These are phyloP conservation scores for Phocoena sinus DNA, from an alignment of 2,113 vertebrate genomes.

Conservation along the genomic window DNA sequence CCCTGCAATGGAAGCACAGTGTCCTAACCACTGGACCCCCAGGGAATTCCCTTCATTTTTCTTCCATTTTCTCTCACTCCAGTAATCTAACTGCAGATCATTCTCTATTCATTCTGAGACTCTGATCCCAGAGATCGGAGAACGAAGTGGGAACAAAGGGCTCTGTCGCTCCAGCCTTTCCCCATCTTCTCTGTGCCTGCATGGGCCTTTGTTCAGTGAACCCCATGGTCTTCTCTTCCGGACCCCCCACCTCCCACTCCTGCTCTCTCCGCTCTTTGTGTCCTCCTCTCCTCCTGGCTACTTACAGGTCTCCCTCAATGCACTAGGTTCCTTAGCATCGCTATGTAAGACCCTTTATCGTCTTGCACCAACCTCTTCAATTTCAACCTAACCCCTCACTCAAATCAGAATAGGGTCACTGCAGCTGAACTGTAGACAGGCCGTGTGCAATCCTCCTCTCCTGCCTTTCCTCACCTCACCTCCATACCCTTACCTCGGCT, in stretches of 20 bases:
- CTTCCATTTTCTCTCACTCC: background rate
- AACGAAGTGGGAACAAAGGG: background rate
- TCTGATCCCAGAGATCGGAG: background rate
- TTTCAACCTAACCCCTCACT: background rate
- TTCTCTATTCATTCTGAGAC: background rate
- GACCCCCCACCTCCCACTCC: background rate
- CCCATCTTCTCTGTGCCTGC: background rate
- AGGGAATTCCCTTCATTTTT: too few species aligned
- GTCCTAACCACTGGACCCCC: too few species aligned
- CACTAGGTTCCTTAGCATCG: accelerated
- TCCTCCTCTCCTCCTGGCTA: background rate
- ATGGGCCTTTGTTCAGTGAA: accelerated
- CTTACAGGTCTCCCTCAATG: background rate
- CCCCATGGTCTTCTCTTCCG: background rate
- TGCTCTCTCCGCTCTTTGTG: background rate
- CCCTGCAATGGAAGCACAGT: too few species aligned
- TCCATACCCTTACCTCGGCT: background rate
- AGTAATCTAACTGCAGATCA: accelerated
- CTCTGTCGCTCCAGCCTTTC: accelerated
- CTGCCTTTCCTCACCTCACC: background rate
- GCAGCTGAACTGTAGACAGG: background rate
- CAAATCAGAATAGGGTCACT: background rate
- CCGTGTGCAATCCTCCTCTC: background rate
- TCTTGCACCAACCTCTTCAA: background rate
- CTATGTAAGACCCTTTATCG: background rate